A percentile compares a stretch with the other conserved stretches of the same genome.
Conservation (phyloP, 2,888 invertebrate genomes). For the Lycaena phlaeas region DNA sequence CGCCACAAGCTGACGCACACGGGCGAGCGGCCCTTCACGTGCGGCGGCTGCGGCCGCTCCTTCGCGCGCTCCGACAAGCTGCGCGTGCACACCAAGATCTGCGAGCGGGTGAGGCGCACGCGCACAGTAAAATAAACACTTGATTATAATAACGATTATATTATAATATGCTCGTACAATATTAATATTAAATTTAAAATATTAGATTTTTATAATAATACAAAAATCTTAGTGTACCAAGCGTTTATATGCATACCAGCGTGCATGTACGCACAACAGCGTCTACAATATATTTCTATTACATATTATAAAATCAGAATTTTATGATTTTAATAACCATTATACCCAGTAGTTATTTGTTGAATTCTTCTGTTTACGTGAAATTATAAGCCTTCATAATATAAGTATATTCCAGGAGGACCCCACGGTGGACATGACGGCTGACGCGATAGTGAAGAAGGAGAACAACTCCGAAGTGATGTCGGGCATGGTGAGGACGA, state of each 20-base stretch:
- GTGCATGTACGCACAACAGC: too few relatives aligned
- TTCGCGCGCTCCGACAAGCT: conserved; percentile 82
- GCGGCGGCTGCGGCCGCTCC: conserved; percentile 78
- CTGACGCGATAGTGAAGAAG: conserved; percentile 39
- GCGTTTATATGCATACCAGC: too few relatives aligned
- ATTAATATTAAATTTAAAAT: too few relatives aligned
- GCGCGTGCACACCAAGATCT: conserved; percentile 77
- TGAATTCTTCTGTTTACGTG: too few relatives aligned
- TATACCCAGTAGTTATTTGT: too few relatives aligned
- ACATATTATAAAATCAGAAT: neutral
- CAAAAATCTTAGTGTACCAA: too few relatives aligned
- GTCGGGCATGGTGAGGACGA: conserved; percentile 66
- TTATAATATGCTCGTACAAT: too few relatives aligned
- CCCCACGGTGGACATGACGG: conserved; percentile 61
- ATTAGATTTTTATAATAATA: too few relatives aligned
- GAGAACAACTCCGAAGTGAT: conserved; percentile 56
- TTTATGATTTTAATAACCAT: neutral
- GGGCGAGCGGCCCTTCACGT: conserved; percentile 79
- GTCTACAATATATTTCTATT: too few relatives aligned
- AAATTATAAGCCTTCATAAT: neutral
- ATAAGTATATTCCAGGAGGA: conserved; percentile 63
- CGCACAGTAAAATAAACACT: too few relatives aligned
- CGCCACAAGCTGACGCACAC: conserved; percentile 81
- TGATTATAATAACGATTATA: too few relatives aligned
- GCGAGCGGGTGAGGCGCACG: conserved; percentile 51